Base-by-base conservation (phyloP, 2,113 vertebrate species). In the Cyprinodon variegatus region DNA sequence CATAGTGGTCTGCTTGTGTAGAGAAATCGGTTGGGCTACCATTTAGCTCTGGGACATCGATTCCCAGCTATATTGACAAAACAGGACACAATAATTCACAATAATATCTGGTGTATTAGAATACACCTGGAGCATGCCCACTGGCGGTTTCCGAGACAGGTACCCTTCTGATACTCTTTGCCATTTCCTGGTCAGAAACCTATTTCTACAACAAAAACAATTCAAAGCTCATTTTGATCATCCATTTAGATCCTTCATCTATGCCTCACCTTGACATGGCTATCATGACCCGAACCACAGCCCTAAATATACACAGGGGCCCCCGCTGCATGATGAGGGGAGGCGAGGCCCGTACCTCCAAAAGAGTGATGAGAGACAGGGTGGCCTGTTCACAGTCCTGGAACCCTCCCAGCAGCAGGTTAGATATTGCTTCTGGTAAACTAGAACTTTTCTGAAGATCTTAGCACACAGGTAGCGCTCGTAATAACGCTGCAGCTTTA, bases 381-480 rank as follows among this genome's bases (percentile, higher is more conserved):
- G 98, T 99, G 62, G 96, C 97, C 83, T 97, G 96, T 77, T 99
- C 98, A 43, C 97, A 98, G 69, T 98, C 96, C 83, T 97, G 97
- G 90, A 98, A 99, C 0, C 96, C 96, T 63, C 98, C 98, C 0
- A 99, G 87, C 0, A 99, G 91, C 70, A 99, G 93, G 74, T 79
- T 57, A 99, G 95, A 83, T 99, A 99, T 70, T 96, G 97, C 91
- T 99, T 99, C 88, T 99, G 98, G 87, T 98, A 99, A 62, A 99
- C 95, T 13, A 99, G 93, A 74, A 98, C 97, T 83, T 99, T 99
- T 59, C 98, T 92, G 90, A 98, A 99, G 91, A 97, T 99, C 87
- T 99, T 98, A 4, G 98, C 97, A 65, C 97, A 94, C 74, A 99
- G 91, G 79, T 97, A 99, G 64, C 95, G 96, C 64, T 95, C 93